These are phyloP conservation scores for Embiotoca jacksoni DNA, from an alignment of 2,113 vertebrate genomes.

Conservation along the genomic window DNA sequence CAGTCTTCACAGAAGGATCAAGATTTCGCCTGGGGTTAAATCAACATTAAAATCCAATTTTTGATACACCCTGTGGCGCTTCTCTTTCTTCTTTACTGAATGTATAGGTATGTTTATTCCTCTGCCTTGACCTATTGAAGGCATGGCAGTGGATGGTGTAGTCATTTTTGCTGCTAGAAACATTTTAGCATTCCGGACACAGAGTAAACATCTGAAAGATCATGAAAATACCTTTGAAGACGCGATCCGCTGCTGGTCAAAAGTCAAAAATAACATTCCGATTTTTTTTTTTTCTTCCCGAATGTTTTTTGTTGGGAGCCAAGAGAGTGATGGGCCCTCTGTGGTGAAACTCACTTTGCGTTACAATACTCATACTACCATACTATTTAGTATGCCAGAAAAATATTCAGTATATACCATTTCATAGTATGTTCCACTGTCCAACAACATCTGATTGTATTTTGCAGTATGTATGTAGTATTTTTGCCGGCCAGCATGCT, in stretches of 20 bases:
- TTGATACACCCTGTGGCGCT: not conserved
- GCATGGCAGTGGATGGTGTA: not conserved
- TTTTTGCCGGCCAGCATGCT: no score
- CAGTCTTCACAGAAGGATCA: conserved; percentile 4
- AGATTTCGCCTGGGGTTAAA: not conserved
- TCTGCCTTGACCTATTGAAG: not conserved
- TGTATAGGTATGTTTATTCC: not conserved
- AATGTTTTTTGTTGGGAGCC: not conserved
- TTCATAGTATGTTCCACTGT: no score
- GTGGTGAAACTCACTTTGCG: not conserved
- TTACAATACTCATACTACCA: no score
- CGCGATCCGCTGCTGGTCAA: not conserved
- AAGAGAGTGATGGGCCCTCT: not conserved
- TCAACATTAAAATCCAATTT: not conserved
- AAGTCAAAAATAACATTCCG: not conserved
- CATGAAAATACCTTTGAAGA: conserved; percentile 26
- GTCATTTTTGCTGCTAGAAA: conserved; percentile 8
- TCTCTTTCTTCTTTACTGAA: not conserved
- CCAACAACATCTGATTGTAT: no score
- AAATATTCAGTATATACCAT: no score
- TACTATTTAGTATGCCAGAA: no score
- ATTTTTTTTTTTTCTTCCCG: no score
- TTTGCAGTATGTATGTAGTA: no score
- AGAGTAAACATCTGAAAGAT: conserved; percentile 11
- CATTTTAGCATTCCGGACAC: conserved; percentile 8